Evolutionary conservation across 2,113 vertebrate genomes (phyloP).

Genomic region (Cyanocitta stelleri): DNA sequence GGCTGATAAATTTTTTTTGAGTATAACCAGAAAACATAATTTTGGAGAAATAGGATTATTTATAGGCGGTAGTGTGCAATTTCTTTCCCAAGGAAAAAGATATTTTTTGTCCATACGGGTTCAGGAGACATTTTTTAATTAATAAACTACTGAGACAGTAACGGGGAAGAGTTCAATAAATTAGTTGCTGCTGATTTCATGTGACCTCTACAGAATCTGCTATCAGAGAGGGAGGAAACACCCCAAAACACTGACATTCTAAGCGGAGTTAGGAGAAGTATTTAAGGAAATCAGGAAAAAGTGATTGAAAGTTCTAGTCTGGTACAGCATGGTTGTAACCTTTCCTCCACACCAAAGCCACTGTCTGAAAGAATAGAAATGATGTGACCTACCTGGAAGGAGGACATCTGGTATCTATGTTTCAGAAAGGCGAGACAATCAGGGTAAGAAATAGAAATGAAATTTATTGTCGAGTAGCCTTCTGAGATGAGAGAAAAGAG

Average conservation of each 20-base stretch:
- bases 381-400: background rate
- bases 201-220: background rate
- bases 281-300: background rate
- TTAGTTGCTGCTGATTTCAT: background rate
- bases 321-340: background rate
- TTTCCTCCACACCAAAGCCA: background rate
- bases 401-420: background rate
- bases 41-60: background rate
- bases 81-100: background rate
- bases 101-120: background rate
- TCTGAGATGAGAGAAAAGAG: background rate
- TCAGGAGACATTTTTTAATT: background rate
- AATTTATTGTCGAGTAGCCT: background rate
- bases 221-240: background rate
- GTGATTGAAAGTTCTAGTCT: background rate
- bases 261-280: background rate
- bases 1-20: background rate
- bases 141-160: background rate
- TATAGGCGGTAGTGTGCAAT: background rate
- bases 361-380: background rate
- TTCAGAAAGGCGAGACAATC: background rate
- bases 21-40: background rate
- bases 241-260: background rate
- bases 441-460: background rate
- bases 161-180: background rate